These are phyloP conservation scores for Gorsachius magnificus DNA, from an alignment of 2,797 vertebrate genomes.

Conservation along the genomic window DNA sequence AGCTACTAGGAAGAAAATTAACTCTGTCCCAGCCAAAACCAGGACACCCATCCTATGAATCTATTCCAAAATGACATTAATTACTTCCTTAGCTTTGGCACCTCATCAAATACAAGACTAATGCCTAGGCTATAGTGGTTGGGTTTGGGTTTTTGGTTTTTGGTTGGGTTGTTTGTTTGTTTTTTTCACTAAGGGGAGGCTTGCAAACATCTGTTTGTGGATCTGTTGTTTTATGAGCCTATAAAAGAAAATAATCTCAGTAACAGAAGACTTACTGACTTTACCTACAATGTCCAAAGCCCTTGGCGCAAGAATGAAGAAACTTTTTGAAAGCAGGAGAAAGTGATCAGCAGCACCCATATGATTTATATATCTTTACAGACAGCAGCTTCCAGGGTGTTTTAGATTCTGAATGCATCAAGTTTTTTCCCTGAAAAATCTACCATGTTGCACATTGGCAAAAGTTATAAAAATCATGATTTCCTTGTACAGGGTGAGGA, in stretches of 20 bases:
- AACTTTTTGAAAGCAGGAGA: background rate
- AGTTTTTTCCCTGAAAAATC: background rate
- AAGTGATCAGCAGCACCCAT: background rate
- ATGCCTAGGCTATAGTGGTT: background rate
- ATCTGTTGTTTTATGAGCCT: background rate
- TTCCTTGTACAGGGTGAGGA: background rate
- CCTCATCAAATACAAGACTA: background rate
- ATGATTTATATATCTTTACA: background rate
- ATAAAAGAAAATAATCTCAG: background rate
- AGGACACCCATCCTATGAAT: background rate
- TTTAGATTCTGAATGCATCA: background rate
- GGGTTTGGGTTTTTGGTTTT: background rate
- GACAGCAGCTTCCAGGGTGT: background rate
- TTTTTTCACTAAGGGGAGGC: fast-evolving
- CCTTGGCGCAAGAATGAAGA: background rate
- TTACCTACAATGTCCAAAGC: background rate
- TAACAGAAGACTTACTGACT: background rate
- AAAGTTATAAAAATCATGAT: background rate
- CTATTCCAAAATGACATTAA: background rate
- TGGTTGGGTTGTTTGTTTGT: background rate
- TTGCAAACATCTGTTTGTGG: background rate
- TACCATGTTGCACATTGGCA: background rate
- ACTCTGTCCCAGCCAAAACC: too few relatives aligned
- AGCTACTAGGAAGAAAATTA: too few relatives aligned
- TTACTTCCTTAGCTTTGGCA: background rate